These are phyloP conservation scores for Macroglossus sobrinus DNA, from an alignment of 2,113 vertebrate species.

Conservation along the genomic window DNA sequence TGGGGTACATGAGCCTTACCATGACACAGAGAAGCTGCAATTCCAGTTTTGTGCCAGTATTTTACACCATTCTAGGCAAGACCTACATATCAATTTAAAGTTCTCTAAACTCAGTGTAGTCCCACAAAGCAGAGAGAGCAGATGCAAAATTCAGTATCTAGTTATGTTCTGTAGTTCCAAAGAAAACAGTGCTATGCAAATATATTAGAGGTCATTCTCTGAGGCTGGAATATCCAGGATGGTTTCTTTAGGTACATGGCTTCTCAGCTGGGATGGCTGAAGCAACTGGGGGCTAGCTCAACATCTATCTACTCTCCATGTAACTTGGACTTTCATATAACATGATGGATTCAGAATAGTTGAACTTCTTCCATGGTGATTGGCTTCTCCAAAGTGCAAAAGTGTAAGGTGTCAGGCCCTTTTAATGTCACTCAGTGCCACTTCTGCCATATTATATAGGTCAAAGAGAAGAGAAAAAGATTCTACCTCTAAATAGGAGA, in stretches of 20 bases:
- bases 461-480: neutral
- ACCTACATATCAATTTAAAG: neutral
- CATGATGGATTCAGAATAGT: neutral
- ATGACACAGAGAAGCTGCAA: neutral
- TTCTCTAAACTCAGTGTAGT: neutral
- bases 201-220: neutral
- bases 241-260: neutral
- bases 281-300: neutral
- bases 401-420: neutral
- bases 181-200: neutral
- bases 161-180: neutral
- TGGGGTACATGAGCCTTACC: neutral
- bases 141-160: neutral
- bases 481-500: neutral
- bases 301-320: neutral
- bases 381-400: neutral
- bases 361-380: neutral
- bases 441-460: neutral
- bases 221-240: neutral
- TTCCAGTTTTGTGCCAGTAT: neutral
- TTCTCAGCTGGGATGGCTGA: neutral
- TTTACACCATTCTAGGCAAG: neutral
- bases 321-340: neutral
- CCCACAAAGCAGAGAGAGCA: neutral
- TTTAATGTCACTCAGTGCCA: neutral